Evolutionary conservation across 1,140 invertebrate species (phyloP).

Genomic region (Conopomorpha cramerella): DNA sequence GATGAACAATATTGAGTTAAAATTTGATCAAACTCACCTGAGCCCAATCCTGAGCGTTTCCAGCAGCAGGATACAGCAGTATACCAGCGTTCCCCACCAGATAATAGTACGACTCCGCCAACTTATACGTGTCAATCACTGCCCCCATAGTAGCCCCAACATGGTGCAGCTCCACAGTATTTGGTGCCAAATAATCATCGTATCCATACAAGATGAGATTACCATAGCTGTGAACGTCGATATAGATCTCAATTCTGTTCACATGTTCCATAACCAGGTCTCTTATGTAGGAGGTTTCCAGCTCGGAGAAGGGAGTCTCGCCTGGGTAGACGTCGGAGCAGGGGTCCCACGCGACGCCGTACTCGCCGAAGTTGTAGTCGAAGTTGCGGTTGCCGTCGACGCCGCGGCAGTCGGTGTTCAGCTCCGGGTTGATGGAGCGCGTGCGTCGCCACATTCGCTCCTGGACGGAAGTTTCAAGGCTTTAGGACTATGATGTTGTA

Average conservation of each 20-base stretch:
- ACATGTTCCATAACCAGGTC: conserved; percentile 55
- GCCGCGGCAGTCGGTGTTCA: conserved; percentile 41
- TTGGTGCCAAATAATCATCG: conserved; percentile 66
- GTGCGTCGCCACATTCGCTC: conserved; percentile 63
- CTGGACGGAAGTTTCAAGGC: conserved; percentile 14
- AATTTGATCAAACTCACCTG: too few species aligned
- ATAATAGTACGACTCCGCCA: conserved; percentile 46
- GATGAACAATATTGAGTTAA: too few species aligned
- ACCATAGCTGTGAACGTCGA: conserved; percentile 73
- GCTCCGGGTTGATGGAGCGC: conserved; percentile 24
- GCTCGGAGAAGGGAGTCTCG: conserved; percentile 71
- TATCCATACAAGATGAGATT: conserved; percentile 75
- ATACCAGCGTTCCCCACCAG: conserved; percentile 66
- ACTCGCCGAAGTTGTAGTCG: conserved; percentile 57
- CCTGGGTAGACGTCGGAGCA: conserved; percentile 78
- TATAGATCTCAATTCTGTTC: conserved; percentile 64
- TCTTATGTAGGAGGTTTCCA: conserved; percentile 63
- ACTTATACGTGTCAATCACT: conserved; percentile 45
- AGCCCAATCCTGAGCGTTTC: conserved; percentile 70
- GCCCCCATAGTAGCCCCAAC: conserved; percentile 35
- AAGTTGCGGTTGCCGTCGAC: conserved; percentile 67
- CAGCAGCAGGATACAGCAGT: conserved; percentile 58
- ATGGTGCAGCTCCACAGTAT: conserved; percentile 25
- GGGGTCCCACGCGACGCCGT: conserved; percentile 61
- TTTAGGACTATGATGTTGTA: background rate